These are phyloP conservation scores for Rissa tridactyla DNA, from an alignment of 2,113 vertebrate genomes.

Conservation along the genomic window DNA sequence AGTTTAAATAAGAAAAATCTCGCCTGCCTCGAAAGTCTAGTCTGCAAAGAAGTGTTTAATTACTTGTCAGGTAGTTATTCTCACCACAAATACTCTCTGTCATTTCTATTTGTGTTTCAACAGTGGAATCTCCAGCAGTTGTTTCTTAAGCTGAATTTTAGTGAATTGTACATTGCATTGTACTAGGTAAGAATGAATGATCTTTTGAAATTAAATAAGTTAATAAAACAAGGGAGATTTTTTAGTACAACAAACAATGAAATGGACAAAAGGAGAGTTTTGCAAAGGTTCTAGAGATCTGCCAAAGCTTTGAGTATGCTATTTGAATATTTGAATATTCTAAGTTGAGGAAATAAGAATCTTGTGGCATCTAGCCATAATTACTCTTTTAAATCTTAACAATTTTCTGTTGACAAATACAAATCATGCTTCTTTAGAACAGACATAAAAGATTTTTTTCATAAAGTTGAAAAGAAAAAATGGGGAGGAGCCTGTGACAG, in stretches of 20 bases:
- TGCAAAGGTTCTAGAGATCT: background rate
- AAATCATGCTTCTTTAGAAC: background rate
- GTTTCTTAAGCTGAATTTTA: background rate
- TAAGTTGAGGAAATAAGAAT: background rate
- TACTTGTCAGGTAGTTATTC: background rate
- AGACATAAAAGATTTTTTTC: background rate
- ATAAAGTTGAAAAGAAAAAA: background rate
- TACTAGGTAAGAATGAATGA: background rate
- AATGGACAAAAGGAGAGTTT: background rate
- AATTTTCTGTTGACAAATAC: background rate
- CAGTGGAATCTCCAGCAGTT: background rate
- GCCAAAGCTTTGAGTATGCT: background rate
- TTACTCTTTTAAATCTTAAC: background rate
- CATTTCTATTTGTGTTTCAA: background rate
- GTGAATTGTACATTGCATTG: background rate
- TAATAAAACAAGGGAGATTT: background rate
- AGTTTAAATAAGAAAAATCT: background rate
- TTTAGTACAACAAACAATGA: background rate
- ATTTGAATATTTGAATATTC: background rate
- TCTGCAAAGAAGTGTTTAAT: background rate
- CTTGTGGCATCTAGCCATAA: background rate
- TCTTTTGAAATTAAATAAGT: background rate
- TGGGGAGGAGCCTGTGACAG: background rate
- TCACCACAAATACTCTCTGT: background rate
- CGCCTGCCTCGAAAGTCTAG: background rate